phyloP scores from a whole-genome alignment of 1,140 invertebrate species.

The Drosophila ogumai region DNA sequence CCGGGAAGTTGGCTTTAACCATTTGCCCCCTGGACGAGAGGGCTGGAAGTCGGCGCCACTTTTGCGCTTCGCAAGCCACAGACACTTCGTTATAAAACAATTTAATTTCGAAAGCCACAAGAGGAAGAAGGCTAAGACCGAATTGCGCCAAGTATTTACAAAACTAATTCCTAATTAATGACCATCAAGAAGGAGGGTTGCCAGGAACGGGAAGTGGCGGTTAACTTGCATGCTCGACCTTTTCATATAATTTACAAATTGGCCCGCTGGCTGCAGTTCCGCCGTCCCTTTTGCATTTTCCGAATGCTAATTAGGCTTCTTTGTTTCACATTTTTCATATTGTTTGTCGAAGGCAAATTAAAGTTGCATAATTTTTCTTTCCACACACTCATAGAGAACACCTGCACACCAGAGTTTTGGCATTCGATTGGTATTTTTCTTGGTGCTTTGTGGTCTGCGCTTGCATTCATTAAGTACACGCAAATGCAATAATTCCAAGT shows the following conservation, averaged over 20 bases:
- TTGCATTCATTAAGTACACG: slow-evolving; percentile 71
- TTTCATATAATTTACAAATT: slow-evolving; percentile 78
- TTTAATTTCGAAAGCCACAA: slow-evolving; percentile 52
- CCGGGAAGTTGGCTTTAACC: slow-evolving; percentile 28
- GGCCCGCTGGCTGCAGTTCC: slow-evolving; percentile 18
- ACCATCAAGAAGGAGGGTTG: slow-evolving; percentile 35
- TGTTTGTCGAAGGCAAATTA: slow-evolving; percentile 55
- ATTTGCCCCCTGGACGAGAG: slow-evolving; percentile 32
- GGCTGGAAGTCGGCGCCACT: slow-evolving; percentile 57
- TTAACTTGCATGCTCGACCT: slow-evolving; percentile 73
- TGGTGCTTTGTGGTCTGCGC: slow-evolving; percentile 47
- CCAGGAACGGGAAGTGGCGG: slow-evolving; percentile 43
- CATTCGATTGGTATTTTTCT: slow-evolving; percentile 38
- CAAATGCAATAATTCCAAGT: slow-evolving; percentile 57
- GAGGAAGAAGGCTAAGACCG: slow-evolving; percentile 2
- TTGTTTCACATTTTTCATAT: slow-evolving; percentile 26
- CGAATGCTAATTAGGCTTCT: slow-evolving; percentile 66
- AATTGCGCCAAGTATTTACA: slow-evolving; percentile 70
- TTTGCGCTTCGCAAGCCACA: slow-evolving; percentile 74
- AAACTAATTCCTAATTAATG: slow-evolving; percentile 79
- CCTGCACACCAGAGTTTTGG: slow-evolving; percentile 54
- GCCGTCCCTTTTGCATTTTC: slow-evolving; percentile 42
- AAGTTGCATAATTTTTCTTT: slow-evolving; percentile 63
- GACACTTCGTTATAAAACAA: slow-evolving; percentile 83
- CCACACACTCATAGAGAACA: slow-evolving; percentile 30